phyloP scores from a whole-genome alignment of 2,888 invertebrate species.

The Andrena bucephala region DNA sequence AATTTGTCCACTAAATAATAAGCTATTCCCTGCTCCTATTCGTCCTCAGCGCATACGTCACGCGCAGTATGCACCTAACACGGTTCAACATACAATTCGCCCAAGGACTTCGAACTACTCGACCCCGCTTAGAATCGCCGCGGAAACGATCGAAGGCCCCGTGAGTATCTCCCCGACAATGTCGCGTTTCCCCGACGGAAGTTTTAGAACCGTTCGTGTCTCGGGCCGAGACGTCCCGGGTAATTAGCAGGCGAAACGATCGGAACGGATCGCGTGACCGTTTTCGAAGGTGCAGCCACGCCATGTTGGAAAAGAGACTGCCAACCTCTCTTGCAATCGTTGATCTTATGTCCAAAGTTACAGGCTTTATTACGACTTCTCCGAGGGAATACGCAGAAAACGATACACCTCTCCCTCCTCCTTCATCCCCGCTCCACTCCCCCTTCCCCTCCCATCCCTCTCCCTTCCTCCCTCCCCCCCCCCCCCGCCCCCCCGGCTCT shows the following conservation, averaged over 20 bases:
- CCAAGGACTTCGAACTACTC: not conserved
- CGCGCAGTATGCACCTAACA: not conserved
- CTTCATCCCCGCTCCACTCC: not conserved
- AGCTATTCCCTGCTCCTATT: too few relatives aligned
- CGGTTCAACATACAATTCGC: not conserved
- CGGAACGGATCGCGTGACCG: conserved; percentile 49
- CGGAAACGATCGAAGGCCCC: not conserved
- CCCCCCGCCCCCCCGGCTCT: conserved; percentile 9
- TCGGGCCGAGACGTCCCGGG: not conserved
- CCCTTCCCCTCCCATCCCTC: not conserved
- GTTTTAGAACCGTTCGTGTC: not conserved
- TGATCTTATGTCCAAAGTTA: conserved; percentile 61
- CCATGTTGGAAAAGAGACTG: conserved; percentile 34
- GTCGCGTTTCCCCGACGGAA: not conserved
- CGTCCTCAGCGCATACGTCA: too few relatives aligned
- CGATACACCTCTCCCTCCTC: conserved; percentile 43
- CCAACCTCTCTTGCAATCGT: conserved; percentile 49
- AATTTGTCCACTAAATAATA: too few relatives aligned
- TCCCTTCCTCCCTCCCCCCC: not conserved
- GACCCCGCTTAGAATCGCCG: not conserved
- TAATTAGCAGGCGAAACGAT: conserved; percentile 46
- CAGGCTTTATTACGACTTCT: conserved; percentile 66
- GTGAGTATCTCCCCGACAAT: not conserved
- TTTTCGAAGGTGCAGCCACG: conserved; percentile 26
- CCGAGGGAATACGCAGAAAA: conserved; percentile 63